These are phyloP conservation scores for Scolopax mira DNA, from an alignment of 2,113 vertebrate species.

Conservation along the genomic window DNA sequence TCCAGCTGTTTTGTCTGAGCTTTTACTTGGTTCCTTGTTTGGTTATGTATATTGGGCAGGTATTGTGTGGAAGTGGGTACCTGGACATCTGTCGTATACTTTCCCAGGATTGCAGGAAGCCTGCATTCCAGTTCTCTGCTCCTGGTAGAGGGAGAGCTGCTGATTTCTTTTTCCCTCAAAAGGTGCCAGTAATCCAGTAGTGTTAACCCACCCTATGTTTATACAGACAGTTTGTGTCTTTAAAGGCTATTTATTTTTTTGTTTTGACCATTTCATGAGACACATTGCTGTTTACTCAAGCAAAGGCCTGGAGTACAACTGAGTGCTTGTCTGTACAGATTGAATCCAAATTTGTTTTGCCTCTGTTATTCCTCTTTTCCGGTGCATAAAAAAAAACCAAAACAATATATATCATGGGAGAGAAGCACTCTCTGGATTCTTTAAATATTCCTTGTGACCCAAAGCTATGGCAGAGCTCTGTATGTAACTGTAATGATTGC, in stretches of 20 bases:
- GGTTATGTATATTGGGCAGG: background rate
- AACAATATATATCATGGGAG: background rate
- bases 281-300: slow-evolving; percentile 53
- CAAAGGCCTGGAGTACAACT: slow-evolving; percentile 10
- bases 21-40: background rate
- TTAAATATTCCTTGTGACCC: background rate
- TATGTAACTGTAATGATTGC: background rate
- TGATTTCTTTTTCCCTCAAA: slow-evolving; percentile 1
- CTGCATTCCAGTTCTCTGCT: background rate
- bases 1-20: background rate
- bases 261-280: slow-evolving; percentile 48
- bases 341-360: slow-evolving; percentile 21
- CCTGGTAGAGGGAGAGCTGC: background rate
- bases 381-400: too few relatives aligned
- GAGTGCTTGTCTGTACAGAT: slow-evolving; percentile 5
- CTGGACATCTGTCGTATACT: background rate
- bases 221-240: slow-evolving; percentile 29
- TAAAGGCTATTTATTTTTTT: slow-evolving; percentile 54
- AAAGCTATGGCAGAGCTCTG: background rate
- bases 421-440: background rate
- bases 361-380: background rate
- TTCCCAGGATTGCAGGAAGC: background rate
- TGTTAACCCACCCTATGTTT: slow-evolving; percentile 15
- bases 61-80: background rate
- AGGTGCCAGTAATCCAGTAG: background rate